These are phyloP conservation scores for Dolomedes plantarius DNA, from an alignment of 2,888 invertebrate genomes.

Conservation along the genomic window DNA sequence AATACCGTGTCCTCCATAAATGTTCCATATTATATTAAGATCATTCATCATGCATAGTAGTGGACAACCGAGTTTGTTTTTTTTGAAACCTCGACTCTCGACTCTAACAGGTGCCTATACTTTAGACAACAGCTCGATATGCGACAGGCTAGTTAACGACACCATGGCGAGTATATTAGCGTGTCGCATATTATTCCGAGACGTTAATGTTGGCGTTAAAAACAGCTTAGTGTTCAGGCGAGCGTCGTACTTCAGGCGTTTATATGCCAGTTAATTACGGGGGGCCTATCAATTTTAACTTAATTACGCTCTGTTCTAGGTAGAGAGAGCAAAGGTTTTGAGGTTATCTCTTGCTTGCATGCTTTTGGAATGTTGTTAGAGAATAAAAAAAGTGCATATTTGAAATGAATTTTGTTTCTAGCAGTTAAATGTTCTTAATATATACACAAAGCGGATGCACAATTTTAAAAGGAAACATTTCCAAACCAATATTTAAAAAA, in stretches of 20 bases:
- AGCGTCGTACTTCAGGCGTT: background rate
- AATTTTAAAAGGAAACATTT: no score
- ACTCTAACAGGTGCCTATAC: background rate
- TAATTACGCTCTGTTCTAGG: conserved; percentile 39
- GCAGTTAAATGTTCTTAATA: no score
- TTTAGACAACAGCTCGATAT: conserved; percentile 15
- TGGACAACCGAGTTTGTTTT: conserved; percentile 6
- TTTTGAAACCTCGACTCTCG: background rate
- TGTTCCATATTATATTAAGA: no score
- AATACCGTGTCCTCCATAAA: background rate
- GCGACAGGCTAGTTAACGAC: conserved; percentile 43
- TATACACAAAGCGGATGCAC: no score
- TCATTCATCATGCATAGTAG: conserved; percentile 20
- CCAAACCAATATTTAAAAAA: no score
- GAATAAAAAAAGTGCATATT: no score
- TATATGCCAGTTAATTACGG: conserved; percentile 12
- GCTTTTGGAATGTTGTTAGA: background rate
- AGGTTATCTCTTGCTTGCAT: background rate
- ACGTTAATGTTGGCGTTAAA: conserved; percentile 47
- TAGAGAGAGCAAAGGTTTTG: background rate
- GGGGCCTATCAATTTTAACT: conserved; percentile 26
- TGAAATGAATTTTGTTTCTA: no score
- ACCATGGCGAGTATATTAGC: conserved; percentile 23
- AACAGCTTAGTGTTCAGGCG: conserved; percentile 32
- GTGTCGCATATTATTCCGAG: conserved; percentile 19